Evolutionary conservation across 2,888 invertebrate genomes (phyloP).

Genomic region (Idaea biselata): DNA sequence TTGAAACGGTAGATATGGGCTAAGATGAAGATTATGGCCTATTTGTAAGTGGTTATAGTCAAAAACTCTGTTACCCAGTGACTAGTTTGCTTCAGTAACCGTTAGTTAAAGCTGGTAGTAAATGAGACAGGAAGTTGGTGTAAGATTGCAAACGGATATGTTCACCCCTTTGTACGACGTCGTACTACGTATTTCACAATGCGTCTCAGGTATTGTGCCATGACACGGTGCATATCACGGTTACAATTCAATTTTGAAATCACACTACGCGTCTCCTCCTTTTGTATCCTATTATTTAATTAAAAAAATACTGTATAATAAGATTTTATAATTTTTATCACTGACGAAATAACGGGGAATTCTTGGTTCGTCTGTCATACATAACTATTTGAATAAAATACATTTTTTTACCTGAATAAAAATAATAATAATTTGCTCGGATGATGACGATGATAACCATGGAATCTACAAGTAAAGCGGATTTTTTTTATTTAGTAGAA

Average conservation of each 20-base stretch:
- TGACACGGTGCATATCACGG: constrained; percentile 4
- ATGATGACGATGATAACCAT: no score
- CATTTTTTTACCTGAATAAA: no score
- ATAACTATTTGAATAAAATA: no score
- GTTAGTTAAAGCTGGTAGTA: constrained; percentile 14
- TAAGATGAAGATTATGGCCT: no score
- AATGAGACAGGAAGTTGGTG: constrained; percentile 60
- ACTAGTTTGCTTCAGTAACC: not conserved
- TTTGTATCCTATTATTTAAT: not conserved
- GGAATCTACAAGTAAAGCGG: no score
- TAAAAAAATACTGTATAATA: not conserved
- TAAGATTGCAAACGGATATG: constrained; percentile 68
- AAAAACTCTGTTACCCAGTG: not conserved
- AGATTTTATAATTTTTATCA: no score
- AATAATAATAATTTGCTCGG: no score
- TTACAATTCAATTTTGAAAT: constrained; percentile 7
- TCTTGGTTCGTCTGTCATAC: no score
- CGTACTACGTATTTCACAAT: constrained; percentile 37
- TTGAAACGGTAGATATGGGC: no score
- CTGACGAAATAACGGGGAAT: no score
- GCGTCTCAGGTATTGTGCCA: constrained; percentile 20
- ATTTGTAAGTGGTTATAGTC: not conserved
- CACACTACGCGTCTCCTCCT: constrained; percentile 12
- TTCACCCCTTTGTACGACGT: constrained; percentile 50
- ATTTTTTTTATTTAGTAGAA: no score